Conservation (phyloP, 2,888 invertebrate species). For the Sarcophaga variegata region DNA sequence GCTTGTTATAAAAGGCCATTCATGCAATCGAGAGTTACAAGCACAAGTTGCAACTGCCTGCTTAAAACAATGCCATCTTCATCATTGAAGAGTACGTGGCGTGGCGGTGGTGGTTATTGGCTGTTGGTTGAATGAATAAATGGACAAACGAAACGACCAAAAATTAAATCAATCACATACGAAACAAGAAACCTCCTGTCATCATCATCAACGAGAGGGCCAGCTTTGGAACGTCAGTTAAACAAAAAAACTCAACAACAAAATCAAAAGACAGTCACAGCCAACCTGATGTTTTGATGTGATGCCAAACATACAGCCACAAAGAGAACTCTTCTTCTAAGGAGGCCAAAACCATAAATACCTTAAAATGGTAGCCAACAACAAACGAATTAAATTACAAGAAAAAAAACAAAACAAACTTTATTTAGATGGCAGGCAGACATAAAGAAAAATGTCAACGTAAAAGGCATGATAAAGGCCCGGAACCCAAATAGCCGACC, state of each 20-base stretch:
- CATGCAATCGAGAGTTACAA: slow-evolving; percentile 40
- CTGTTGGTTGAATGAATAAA: slow-evolving; percentile 8
- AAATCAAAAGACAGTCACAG: no score
- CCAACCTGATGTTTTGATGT: slow-evolving; percentile 32
- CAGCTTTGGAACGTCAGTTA: not conserved
- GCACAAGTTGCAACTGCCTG: slow-evolving; percentile 60
- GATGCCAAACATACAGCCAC: slow-evolving; percentile 3
- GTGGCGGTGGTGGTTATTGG: not conserved
- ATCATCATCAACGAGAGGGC: slow-evolving; percentile 27
- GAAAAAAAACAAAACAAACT: slow-evolving; percentile 21
- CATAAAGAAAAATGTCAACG: slow-evolving; percentile 68
- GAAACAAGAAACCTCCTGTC: slow-evolving; percentile 62
- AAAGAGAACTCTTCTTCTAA: slow-evolving; percentile 44
- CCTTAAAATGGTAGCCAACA: slow-evolving; percentile 12
- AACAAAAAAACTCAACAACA: not conserved
- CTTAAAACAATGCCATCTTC: not conserved
- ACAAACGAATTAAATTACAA: slow-evolving; percentile 14
- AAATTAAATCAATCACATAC: slow-evolving; percentile 65
- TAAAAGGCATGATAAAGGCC: slow-evolving; percentile 64
- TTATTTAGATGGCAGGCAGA: slow-evolving; percentile 61
- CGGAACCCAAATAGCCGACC: slow-evolving; percentile 57
- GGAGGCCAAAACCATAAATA: slow-evolving; percentile 64
- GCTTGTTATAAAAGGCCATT: slow-evolving; percentile 63
- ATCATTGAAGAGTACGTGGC: not conserved
- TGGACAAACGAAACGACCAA: slow-evolving; percentile 47